Percentiles rank a stretch among this genome's conserved stretches.
phyloP scores from a whole-genome alignment of 1,140 invertebrate species.

The Leptoteleia sp. region DNA sequence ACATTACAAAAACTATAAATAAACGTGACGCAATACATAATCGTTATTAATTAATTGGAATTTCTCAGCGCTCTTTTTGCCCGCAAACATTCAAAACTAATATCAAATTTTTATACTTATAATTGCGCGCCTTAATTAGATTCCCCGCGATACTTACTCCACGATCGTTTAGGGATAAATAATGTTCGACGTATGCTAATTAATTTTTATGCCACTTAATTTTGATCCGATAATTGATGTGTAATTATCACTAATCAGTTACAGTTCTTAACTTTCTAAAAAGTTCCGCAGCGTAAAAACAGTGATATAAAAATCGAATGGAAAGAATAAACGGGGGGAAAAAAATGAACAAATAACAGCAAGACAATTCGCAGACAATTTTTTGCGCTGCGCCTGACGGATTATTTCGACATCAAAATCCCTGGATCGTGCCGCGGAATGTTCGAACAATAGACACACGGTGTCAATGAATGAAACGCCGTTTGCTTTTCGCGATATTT shows the following conservation, averaged over 20 bases:
- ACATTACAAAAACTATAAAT: not conserved
- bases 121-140: conserved; percentile 13
- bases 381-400: not conserved
- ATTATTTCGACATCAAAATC: conserved; percentile 16
- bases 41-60: conserved; percentile 6
- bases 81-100: conserved; percentile 7
- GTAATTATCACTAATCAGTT: conserved; percentile 15
- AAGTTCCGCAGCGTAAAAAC: not conserved
- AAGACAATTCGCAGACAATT: conserved; percentile 15
- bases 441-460: conserved; percentile 11
- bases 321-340: not conserved
- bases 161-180: not conserved
- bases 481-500: conserved; percentile 4
- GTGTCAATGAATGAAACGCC: conserved; percentile 19
- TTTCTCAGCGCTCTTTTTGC: conserved; percentile 1
- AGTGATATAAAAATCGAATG: not conserved
- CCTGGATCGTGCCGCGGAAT: conserved; percentile 1
- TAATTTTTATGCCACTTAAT: conserved; percentile 9
- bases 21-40: not conserved
- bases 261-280: conserved; percentile 26
- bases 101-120: not conserved
- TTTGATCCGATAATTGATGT: conserved; percentile 14
- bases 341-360: conserved; percentile 2
- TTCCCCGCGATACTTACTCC: not conserved
- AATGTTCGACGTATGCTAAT: not conserved